Base-by-base conservation (phyloP, 35 echinoderm and acorn worm genomes). In the Ophioderma brevispina region DNA sequence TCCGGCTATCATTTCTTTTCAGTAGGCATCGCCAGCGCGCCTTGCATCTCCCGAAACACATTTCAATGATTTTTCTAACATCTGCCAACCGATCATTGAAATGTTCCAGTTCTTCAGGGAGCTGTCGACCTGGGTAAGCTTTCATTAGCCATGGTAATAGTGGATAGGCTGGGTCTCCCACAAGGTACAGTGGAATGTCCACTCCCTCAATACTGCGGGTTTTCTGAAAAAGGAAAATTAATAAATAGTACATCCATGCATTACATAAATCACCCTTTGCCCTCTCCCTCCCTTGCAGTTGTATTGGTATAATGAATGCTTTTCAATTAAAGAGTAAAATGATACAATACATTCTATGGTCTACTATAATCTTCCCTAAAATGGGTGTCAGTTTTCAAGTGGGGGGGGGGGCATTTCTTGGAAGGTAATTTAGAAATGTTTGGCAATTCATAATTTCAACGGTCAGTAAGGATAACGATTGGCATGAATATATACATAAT, bases 161-260 rank as follows among this genome's bases (percentile, higher is more conserved):
- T 25, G 86, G 92, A 82, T 94, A 94, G 0, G 92, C 92, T 37
- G 92, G 92, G 46, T 94, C 92, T 18, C 92, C 92, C 13, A 94
- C 43, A 0, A 94, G 21, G 40, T 63, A 33, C 14, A 87, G 21
- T 13, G 90, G 83, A 0, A 87, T 36, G 28, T 87, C 76, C 19
- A 87, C 46, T 34, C 75, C 91, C 43, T 93, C 39, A 34, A 93
- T 87, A 8, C 32, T 81, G 18, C 56, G 85, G 10, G 14, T 88
- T 36, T 37, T 78, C 90, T 92, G 90, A 78, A 79, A 86, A 91
- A 86, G 82, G 46, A 79, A 79, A 91, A 78, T 34, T 18, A 41
- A 84, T 0, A 36, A 64, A 81, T 33, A 31, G 2, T 41, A 38
- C 3, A 30, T 21, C 31, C 36, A 36, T 28, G 77, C 21, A 84